These are phyloP conservation scores for Lepeophtheirus nordmannii DNA, from an alignment of 2,888 invertebrate species.

Conservation along the genomic window DNA sequence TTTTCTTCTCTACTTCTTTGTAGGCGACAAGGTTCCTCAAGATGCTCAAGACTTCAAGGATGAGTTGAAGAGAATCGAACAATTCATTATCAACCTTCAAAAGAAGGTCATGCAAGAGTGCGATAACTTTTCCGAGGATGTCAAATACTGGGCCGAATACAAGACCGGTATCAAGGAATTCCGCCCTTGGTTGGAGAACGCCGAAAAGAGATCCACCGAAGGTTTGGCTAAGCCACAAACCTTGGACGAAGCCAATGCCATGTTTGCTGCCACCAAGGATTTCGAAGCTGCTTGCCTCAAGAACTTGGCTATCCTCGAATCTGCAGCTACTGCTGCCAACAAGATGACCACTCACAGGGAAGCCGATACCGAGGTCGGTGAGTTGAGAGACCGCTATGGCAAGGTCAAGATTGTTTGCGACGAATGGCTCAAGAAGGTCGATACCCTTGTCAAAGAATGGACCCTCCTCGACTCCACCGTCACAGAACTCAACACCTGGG, in stretches of 20 bases:
- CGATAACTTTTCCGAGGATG: slow-evolving; percentile 24
- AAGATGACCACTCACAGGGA: slow-evolving; percentile 26
- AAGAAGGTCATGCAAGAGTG: slow-evolving; percentile 27
- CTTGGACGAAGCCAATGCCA: slow-evolving; percentile 27
- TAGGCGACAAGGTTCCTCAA: slow-evolving; percentile 20
- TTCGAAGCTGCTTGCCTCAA: slow-evolving; percentile 18
- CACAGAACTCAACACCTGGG: slow-evolving; percentile 26
- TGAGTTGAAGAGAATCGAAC: slow-evolving; percentile 27
- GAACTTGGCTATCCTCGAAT: slow-evolving; percentile 15
- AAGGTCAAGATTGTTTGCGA: slow-evolving; percentile 27
- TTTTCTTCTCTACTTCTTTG: background rate
- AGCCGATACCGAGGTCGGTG: slow-evolving; percentile 27
- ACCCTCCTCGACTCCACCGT: slow-evolving; percentile 25
- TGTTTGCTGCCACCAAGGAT: slow-evolving; percentile 26
- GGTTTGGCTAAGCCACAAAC: slow-evolving; percentile 27
- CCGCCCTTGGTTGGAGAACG: slow-evolving; percentile 28
- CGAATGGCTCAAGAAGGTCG: slow-evolving; percentile 28
- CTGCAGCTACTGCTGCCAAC: slow-evolving; percentile 18
- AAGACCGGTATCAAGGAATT: slow-evolving; percentile 28
- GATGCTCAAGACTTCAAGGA: slow-evolving; percentile 25
- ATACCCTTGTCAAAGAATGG: slow-evolving; percentile 26
- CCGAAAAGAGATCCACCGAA: slow-evolving; percentile 26
- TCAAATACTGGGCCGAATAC: slow-evolving; percentile 28
- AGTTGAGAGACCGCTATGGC: slow-evolving; percentile 26
- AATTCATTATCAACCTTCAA: slow-evolving; percentile 27